Percentiles rank a stretch among this genome's conserved stretches.
These are phyloP conservation scores for Flexamia atlantica DNA, from an alignment of 2,888 invertebrate genomes.

Conservation along the genomic window DNA sequence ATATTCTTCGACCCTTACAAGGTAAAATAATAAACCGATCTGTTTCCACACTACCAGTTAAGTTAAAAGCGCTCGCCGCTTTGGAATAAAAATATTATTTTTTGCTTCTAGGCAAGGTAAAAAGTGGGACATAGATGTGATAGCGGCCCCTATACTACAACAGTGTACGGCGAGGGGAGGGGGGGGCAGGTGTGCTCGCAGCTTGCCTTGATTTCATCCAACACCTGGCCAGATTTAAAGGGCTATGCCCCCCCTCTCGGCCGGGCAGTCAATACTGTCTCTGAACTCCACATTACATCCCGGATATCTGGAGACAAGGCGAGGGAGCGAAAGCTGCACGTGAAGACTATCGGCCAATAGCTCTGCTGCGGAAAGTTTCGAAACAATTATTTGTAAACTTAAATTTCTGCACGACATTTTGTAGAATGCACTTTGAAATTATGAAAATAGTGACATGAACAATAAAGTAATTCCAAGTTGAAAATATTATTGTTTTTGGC, in stretches of 20 bases:
- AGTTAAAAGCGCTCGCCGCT: background rate
- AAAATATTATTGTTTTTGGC: no score
- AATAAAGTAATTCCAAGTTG: no score
- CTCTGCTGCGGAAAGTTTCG: background rate
- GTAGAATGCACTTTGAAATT: no score
- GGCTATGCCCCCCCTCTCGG: slow-evolving; percentile 36
- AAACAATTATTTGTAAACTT: background rate
- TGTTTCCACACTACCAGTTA: no score
- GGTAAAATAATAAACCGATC: no score
- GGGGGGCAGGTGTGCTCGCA: slow-evolving; percentile 25
- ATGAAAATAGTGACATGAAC: no score
- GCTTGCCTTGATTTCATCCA: slow-evolving; percentile 52
- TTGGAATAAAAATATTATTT: slow-evolving; percentile 17
- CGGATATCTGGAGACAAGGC: slow-evolving; percentile 36
- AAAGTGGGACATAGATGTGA: slow-evolving; percentile 39
- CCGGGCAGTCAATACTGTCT: slow-evolving; percentile 5
- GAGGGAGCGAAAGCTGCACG: background rate
- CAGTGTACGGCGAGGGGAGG: slow-evolving; percentile 15
- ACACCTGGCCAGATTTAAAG: slow-evolving; percentile 60
- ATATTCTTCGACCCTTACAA: no score
- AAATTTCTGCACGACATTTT: no score
- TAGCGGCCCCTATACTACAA: slow-evolving; percentile 49
- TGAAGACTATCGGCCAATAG: background rate
- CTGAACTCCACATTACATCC: slow-evolving; percentile 31
- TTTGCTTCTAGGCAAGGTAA: slow-evolving; percentile 21